These are phyloP conservation scores for Saguinus imperator DNA, from an alignment of 2,113 vertebrate genomes.

Conservation along the genomic window DNA sequence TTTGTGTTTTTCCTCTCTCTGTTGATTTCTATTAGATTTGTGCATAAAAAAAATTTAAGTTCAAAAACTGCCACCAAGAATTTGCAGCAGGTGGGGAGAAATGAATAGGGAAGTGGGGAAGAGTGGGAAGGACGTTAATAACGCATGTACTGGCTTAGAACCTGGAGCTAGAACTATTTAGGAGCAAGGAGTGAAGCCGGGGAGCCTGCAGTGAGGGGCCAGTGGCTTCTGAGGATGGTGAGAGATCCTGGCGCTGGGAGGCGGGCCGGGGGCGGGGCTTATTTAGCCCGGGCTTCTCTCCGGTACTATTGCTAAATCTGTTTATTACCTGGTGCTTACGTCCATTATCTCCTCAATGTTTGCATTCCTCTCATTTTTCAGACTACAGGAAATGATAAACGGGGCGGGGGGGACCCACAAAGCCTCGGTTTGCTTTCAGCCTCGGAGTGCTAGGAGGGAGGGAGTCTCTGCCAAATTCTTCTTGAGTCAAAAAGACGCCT, in stretches of 20 bases:
- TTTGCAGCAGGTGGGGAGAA: slow-evolving; percentile 15
- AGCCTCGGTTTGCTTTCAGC: slow-evolving; percentile 8
- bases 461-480: slow-evolving; percentile 43
- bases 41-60: not conserved
- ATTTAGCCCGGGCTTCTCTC: not conserved
- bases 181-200: not conserved
- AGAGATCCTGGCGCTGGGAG: not conserved
- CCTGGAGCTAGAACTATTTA: not conserved
- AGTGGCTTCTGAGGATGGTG: not conserved
- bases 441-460: not conserved
- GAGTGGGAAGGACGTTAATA: not conserved
- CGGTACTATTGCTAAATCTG: slow-evolving; percentile 10
- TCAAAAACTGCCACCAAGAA: not conserved
- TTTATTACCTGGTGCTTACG: slow-evolving; percentile 62
- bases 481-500: not conserved
- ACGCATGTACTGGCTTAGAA: not conserved
- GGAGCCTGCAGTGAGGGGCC: not conserved
- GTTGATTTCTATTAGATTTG: not conserved
- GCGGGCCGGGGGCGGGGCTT: not conserved
- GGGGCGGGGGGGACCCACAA: not conserved
- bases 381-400: slow-evolving; percentile 60
- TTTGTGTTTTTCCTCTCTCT: not conserved
- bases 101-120: not conserved
- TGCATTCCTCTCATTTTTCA: slow-evolving; percentile 73
- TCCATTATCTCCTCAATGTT: slow-evolving; percentile 14